Conservation (phyloP, 2,888 invertebrate genomes). For the Pyrrhosoma nymphula region DNA sequence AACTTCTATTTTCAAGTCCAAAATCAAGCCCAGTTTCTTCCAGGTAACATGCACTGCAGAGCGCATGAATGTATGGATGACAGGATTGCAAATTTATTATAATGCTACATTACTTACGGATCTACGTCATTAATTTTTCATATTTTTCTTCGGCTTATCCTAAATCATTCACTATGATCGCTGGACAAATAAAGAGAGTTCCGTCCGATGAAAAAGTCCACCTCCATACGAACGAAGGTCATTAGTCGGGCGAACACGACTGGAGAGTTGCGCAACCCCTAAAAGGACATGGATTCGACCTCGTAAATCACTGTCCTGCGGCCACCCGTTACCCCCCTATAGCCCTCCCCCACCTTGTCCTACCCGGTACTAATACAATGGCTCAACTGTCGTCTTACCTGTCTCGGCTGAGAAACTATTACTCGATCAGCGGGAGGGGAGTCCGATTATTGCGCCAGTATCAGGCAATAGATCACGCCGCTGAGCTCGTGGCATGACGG, state of each 20-base stretch:
- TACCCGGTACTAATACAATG: background rate
- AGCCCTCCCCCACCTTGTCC: background rate
- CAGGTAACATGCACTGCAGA: too few species aligned
- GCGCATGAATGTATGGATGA: too few species aligned
- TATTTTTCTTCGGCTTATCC: too few species aligned
- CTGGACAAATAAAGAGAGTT: background rate
- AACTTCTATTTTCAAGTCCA: too few species aligned
- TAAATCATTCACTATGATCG: too few species aligned
- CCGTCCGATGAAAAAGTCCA: background rate
- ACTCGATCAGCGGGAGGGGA: background rate
- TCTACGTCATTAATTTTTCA: too few species aligned
- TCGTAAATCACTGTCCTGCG: constrained; percentile 2
- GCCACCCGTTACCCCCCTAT: background rate
- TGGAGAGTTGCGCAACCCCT: background rate
- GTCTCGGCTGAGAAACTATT: background rate
- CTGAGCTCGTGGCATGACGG: background rate
- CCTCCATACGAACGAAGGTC: background rate
- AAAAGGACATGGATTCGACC: background rate
- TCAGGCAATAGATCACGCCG: background rate
- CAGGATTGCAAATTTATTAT: too few species aligned
- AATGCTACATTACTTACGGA: too few species aligned
- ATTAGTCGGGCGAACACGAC: background rate
- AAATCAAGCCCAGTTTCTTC: too few species aligned
- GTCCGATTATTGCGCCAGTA: background rate
- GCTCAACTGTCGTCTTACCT: background rate